These are phyloP conservation scores for Lontra canadensis DNA, from an alignment of 2,113 vertebrate genomes.

Conservation along the genomic window DNA sequence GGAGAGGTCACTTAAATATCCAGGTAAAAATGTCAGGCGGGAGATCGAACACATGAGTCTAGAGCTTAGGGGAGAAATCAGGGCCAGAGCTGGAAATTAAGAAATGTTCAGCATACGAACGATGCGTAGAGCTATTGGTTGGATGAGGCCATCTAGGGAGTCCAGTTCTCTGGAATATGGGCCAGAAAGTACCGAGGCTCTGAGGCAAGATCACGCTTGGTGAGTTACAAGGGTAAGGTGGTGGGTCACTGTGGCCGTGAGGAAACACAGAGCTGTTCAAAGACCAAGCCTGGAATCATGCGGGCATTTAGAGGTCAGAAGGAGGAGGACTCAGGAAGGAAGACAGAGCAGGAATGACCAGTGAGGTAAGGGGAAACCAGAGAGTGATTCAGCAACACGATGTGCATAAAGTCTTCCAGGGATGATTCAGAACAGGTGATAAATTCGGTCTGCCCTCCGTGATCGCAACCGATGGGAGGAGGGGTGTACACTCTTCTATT, in stretches of 20 bases:
- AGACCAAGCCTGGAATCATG: not conserved
- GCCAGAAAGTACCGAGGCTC: not conserved
- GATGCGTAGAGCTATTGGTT: not conserved
- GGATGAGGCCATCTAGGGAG: not conserved
- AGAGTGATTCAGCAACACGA: not conserved
- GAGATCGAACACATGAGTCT: not conserved
- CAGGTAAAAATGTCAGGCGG: not conserved
- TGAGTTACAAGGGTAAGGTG: not conserved
- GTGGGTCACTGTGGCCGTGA: not conserved
- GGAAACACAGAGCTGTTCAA: not conserved
- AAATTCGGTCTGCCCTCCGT: not conserved
- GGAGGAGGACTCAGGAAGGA: not conserved
- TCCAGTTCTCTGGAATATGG: not conserved
- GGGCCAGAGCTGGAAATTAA: not conserved
- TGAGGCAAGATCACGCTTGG: not conserved
- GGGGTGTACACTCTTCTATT: accelerated
- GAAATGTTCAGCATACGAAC: not conserved
- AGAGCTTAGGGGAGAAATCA: not conserved
- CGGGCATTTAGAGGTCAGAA: not conserved
- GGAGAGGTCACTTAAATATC: not conserved
- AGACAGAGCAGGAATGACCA: not conserved
- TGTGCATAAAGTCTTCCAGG: not conserved
- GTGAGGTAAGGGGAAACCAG: not conserved
- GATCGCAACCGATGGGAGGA: not conserved
- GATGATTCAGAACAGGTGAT: not conserved